A percentile compares a stretch with the other conserved stretches of the same genome.
These are phyloP conservation scores for Heteromyza rotundicornis DNA, from an alignment of 2,888 invertebrate genomes.

Conservation along the genomic window DNA sequence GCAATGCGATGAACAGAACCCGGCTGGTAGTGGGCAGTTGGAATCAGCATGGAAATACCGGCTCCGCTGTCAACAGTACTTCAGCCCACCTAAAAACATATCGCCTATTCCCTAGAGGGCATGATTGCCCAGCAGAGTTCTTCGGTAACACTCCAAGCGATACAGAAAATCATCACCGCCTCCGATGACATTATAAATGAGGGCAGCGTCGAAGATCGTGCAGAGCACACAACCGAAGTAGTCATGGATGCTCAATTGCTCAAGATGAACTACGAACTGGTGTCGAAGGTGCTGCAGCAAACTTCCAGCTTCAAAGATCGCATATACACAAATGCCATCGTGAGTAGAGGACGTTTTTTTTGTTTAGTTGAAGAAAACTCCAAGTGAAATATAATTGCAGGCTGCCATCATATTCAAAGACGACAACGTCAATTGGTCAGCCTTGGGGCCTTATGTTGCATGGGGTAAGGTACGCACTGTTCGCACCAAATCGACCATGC, in stretches of 20 bases:
- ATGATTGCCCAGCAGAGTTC: background rate
- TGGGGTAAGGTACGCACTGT: conserved; percentile 33
- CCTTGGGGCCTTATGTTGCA: conserved; percentile 39
- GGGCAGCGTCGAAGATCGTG: conserved; percentile 45
- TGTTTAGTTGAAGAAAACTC: no score
- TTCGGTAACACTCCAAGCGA: conserved; percentile 24
- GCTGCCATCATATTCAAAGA: conserved; percentile 35
- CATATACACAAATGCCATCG: conserved; percentile 51
- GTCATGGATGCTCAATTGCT: conserved; percentile 60
- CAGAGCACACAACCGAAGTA: conserved; percentile 57
- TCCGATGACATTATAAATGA: conserved; percentile 48
- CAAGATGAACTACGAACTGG: conserved; percentile 55
- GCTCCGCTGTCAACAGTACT: background rate
- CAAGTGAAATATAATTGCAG: conserved; percentile 30
- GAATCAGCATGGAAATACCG: background rate
- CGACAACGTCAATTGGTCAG: conserved; percentile 47
- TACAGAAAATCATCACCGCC: conserved; percentile 44
- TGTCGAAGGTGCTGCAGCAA: conserved; percentile 50
- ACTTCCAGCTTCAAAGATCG: conserved; percentile 51
- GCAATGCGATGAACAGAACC: no score
- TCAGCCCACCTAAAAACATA: no score
- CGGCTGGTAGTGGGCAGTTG: no score
- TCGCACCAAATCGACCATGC: conserved; percentile 46
- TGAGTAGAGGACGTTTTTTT: conserved; percentile 33
- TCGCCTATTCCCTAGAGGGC: background rate